phyloP scores from a whole-genome alignment of 2,888 invertebrate genomes.

The Hyalella azteca region DNA sequence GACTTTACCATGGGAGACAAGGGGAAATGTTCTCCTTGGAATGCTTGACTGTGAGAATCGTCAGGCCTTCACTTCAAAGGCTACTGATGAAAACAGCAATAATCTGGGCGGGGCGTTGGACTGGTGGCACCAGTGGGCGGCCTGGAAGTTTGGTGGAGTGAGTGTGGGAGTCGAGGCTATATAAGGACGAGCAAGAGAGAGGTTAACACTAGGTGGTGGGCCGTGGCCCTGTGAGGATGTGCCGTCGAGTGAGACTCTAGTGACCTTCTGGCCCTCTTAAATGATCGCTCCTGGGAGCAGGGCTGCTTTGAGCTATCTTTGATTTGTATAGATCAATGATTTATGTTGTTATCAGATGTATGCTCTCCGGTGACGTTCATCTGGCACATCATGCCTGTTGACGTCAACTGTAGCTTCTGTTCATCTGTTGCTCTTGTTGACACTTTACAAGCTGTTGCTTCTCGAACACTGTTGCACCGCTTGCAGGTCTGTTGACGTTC shows the following conservation, averaged over 20 bases:
- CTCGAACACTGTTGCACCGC: not conserved
- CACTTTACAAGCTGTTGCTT: not conserved
- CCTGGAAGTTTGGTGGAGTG: not conserved
- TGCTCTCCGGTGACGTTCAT: not conserved
- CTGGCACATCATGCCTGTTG: not conserved
- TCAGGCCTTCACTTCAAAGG: not conserved
- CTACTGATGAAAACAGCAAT: constrained; percentile 11
- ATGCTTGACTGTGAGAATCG: not conserved
- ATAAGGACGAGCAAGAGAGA: constrained; percentile 11
- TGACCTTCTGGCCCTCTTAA: constrained; percentile 5
- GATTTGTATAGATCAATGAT: too few relatives aligned
- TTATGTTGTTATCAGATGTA: too few relatives aligned
- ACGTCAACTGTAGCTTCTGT: not conserved
- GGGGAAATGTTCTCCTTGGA: constrained; percentile 19
- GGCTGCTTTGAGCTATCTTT: too few relatives aligned
- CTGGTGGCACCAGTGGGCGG: not conserved
- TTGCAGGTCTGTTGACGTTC: not conserved
- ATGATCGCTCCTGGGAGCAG: too few relatives aligned
- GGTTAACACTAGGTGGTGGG: constrained; percentile 33
- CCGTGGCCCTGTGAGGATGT: constrained; percentile 15
- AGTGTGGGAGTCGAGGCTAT: not conserved
- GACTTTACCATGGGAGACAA: not conserved
- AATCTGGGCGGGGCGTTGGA: not conserved
- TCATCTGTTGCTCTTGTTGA: not conserved
- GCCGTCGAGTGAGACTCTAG: constrained; percentile 18